Evolutionary conservation across 2,797 vertebrate genomes (phyloP).

Genomic region (Phalloptychus januarius): DNA sequence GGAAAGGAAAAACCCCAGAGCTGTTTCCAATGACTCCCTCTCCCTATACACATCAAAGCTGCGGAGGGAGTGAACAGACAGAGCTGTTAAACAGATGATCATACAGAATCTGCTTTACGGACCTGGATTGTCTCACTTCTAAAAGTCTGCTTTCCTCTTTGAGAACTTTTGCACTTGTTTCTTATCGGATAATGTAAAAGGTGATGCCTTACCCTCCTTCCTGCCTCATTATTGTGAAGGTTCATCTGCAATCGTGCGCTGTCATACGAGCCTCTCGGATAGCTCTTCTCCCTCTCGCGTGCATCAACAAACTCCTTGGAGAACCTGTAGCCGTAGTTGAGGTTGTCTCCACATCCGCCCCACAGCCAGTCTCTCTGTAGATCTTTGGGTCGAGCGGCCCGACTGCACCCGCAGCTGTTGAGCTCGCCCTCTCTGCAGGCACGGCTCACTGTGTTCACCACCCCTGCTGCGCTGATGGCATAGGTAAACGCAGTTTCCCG

Average conservation of each 20-base stretch:
- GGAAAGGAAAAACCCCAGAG: slow-evolving; percentile 56
- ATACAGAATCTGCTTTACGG: slow-evolving; percentile 56
- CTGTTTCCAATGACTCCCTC: slow-evolving; percentile 60
- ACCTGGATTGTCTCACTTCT: slow-evolving; percentile 54
- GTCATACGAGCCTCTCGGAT: slow-evolving; percentile 89
- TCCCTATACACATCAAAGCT: slow-evolving; percentile 71
- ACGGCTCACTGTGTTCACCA: slow-evolving; percentile 95
- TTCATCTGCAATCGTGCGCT: slow-evolving; percentile 93
- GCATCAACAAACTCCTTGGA: slow-evolving; percentile 99
- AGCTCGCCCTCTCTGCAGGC: slow-evolving; percentile 97
- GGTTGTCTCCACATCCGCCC: slow-evolving; percentile 98
- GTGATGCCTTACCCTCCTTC: slow-evolving; percentile 87
- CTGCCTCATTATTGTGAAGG: slow-evolving; percentile 96
- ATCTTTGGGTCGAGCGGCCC: slow-evolving; percentile 92
- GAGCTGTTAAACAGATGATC: slow-evolving; percentile 77
- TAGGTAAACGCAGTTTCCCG: slow-evolving; percentile 97
- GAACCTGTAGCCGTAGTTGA: slow-evolving; percentile 95
- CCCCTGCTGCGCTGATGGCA: slow-evolving; percentile 93
- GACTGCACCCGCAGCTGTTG: slow-evolving; percentile 95
- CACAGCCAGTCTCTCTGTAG: slow-evolving; percentile 97
- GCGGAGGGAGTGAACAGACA: slow-evolving; percentile 54
- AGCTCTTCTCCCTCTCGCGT: slow-evolving; percentile 92
- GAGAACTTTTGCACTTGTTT: slow-evolving; percentile 8
- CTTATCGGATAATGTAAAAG: slow-evolving; percentile 4
- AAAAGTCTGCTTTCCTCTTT: slow-evolving; percentile 10